These are phyloP conservation scores for Sitta europaea DNA, from an alignment of 2,113 vertebrate genomes.

Conservation along the genomic window DNA sequence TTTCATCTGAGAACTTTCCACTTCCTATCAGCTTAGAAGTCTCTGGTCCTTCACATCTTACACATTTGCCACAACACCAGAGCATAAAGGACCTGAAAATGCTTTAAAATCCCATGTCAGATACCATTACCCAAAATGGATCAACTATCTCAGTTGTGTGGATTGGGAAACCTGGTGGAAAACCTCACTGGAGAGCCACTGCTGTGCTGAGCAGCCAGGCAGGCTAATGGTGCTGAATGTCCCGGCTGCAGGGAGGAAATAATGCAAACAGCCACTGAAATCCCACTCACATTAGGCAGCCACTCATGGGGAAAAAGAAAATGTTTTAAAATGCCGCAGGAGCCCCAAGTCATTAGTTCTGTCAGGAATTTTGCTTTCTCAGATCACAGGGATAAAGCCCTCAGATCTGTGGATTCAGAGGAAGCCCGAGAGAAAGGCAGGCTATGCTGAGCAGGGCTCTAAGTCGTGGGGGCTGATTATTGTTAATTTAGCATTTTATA, in stretches of 20 bases:
- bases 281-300: not conserved
- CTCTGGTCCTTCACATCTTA: not conserved
- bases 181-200: not conserved
- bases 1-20: not conserved
- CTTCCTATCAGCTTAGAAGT: not conserved
- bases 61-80: not conserved
- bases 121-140: not conserved
- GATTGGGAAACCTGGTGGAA: not conserved
- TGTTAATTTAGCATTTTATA: conserved; percentile 3
- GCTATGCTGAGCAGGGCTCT: not conserved
- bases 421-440: not conserved
- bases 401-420: not conserved
- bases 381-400: not conserved
- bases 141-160: not conserved
- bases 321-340: not conserved
- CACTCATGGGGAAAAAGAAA: not conserved
- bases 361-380: not conserved
- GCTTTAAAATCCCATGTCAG: not conserved
- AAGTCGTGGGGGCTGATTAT: not conserved
- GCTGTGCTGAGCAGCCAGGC: not conserved
- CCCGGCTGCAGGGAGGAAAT: not conserved
- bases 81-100: not conserved
- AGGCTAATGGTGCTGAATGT: not conserved
- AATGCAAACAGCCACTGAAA: not conserved
- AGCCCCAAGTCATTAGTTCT: not conserved